A percentile compares a stretch with the other conserved stretches of the same genome.
These are phyloP conservation scores for Drosophila santomea DNA, from an alignment of 1,140 invertebrate genomes.

Conservation along the genomic window DNA sequence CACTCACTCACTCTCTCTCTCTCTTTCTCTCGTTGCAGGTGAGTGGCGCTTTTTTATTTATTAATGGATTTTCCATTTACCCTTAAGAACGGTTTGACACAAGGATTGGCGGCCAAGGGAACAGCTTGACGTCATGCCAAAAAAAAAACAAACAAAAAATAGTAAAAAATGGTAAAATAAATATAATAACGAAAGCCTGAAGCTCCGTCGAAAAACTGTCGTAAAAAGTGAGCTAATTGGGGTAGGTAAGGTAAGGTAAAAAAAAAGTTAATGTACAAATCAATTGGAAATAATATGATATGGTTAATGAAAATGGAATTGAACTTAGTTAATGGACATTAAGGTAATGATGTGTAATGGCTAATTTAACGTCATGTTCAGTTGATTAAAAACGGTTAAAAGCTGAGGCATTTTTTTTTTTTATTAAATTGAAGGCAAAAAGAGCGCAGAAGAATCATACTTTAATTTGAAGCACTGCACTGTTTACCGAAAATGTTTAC, in stretches of 20 bases:
- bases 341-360: neutral
- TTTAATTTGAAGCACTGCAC: neutral
- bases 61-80: conserved; percentile 76
- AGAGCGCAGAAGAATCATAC: neutral
- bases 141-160: conserved; percentile 12
- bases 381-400: neutral
- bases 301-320: conserved; percentile 15
- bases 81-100: conserved; percentile 44
- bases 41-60: conserved; percentile 76
- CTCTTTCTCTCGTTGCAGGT: conserved; percentile 60
- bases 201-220: conserved; percentile 4
- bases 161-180: neutral
- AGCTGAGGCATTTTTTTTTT: neutral
- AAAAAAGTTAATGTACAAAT: conserved; percentile 16
- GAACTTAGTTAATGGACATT: conserved; percentile 19
- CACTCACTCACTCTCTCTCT: neutral
- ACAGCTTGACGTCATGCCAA: conserved; percentile 52
- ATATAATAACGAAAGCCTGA: conserved; percentile 23
- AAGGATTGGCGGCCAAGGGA: conserved; percentile 45
- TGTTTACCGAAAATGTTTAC: conserved; percentile 24
- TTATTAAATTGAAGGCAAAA: neutral
- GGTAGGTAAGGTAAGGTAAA: neutral
- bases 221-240: conserved; percentile 13
- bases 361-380: neutral
- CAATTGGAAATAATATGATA: conserved; percentile 44